Evolutionary conservation across 2,888 invertebrate species (phyloP), one percentile per base, ranked within the genome.

Genomic region (Hecatera dysodea): DNA sequence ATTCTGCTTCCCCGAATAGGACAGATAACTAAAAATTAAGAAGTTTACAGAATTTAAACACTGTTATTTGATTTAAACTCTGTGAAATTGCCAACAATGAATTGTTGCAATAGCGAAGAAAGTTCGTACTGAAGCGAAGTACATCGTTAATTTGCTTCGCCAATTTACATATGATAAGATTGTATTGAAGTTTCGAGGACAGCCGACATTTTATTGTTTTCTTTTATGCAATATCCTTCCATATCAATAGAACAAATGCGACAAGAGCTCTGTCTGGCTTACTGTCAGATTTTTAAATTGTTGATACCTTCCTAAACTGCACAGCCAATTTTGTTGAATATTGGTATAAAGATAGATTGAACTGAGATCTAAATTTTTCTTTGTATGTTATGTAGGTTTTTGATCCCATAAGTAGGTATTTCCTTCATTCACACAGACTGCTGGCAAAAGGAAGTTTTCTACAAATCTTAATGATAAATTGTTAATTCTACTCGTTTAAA

Each of bases 111-210:
- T 69, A 27, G 33, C 27, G 55, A 71, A 66, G 62, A 66, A 77
- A 80, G 70, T 80, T 80, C 24, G 7, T 69, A n/a, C n/a, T n/a
- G n/a, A 62, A 78, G 50, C 75, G 8, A 65, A 61, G 53, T 52
- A 67, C 57, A 66, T 61, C n/a, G 64, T 67, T 62, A 77, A 70
- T 66, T 66, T 53, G 48, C 42, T 65, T 55, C 61, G 53, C 46
- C 53, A 71, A 80, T 80, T 80, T 74, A 63, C 67, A 80, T 71
- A 68, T 57, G 55, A 72, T 57, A 44, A n/a, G 24, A 69, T 72
- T 50, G 44, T 46, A 64, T 42, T 42, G 46, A 65, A 27, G 11
- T 27, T 53, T 66, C 1, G 63, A 55, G 22, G 17, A 53, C 22
- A 48, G 17, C 22, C 22, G 50, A 29, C n/a, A 36, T n/a, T 59